Evolutionary conservation across 2,797 vertebrate species (phyloP), one percentile per base, ranked within the genome.

Genomic region (Simalia tracyae): DNA sequence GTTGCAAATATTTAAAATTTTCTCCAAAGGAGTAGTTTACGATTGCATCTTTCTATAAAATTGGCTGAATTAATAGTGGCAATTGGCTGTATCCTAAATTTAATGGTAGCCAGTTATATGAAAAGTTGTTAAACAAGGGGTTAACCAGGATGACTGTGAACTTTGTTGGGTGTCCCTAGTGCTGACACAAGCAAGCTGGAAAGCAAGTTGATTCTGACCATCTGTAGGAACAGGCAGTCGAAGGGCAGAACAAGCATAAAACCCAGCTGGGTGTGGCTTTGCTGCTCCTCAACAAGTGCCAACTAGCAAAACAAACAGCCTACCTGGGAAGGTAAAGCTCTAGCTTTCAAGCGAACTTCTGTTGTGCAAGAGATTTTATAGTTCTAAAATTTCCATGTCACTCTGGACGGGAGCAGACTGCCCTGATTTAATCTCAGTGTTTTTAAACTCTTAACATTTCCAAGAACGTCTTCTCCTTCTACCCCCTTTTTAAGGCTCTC

Each of bases 161-260:
- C 93, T 97, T 97, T 96, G 96, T 97, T 96, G 96, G 96, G 93
- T 96, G 96, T 94, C 96, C 96, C 96, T 97, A 96, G 95, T 97
- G 97, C 97, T 95, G 95, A 97, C 97, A 97, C 97, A 97, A 98
- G 97, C 97, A 97, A 97, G 96, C 96, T 92, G 93, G 97, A 98
- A 97, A 97, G 97, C 97, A 95, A 96, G 96, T 95, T 97, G 96
- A 96, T 97, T 97, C 97, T 98, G 97, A 97, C 97, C 97, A 98
- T 98, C 97, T 97, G 96, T 97, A 97, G 97, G 93, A 97, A 97
- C 95, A 97, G 96, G 96, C 95, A 97, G 96, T 94, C 95, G 92
- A 97, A 96, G 96, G 97, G 97, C 96, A 96, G 95, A 95, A 96
- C 96, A 46, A 81, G 76, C 76, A 96, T 97, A 95, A 95, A 97